phyloP scores from a whole-genome alignment of 1,140 invertebrate genomes.

The Drosophila lacteicornis region DNA sequence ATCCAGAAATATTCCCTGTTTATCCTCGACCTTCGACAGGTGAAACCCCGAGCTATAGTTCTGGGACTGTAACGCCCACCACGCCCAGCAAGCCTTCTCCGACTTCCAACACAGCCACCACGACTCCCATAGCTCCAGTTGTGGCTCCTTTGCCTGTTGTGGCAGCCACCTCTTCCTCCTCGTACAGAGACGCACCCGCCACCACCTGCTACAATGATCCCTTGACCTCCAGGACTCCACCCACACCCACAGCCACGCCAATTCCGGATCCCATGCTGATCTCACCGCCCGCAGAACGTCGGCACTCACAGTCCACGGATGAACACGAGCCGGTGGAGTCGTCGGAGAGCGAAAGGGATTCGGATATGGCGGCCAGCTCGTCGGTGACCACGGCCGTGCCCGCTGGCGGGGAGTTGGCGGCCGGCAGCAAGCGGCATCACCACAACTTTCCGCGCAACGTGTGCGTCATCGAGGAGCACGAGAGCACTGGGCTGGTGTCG shows the following conservation, averaged over 20 bases:
- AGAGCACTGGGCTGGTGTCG: slow-evolving; percentile 91
- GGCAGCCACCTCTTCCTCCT: neutral
- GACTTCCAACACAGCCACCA: slow-evolving; percentile 26
- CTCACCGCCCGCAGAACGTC: slow-evolving; percentile 44
- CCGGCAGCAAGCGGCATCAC: slow-evolving; percentile 56
- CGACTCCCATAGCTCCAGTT: neutral
- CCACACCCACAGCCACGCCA: neutral
- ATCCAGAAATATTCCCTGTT: neutral
- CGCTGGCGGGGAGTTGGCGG: slow-evolving; percentile 66
- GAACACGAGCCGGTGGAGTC: slow-evolving; percentile 89
- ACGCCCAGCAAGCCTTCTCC: slow-evolving; percentile 34
- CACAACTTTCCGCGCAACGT: slow-evolving; percentile 80
- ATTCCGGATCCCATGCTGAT: slow-evolving; percentile 9
- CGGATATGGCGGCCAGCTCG: slow-evolving; percentile 85
- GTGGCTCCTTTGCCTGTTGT: neutral
- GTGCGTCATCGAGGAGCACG: slow-evolving; percentile 86
- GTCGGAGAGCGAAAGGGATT: slow-evolving; percentile 92
- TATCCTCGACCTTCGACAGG: slow-evolving; percentile 6
- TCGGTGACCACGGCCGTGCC: slow-evolving; percentile 70
- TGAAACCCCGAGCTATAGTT: slow-evolving; percentile 44
- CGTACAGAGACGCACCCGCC: slow-evolving; percentile 6
- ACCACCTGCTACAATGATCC: slow-evolving; percentile 11
- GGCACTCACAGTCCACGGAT: slow-evolving; percentile 75
- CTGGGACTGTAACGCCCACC: slow-evolving; percentile 50
- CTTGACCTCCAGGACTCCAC: neutral